These are phyloP conservation scores for Pantherophis guttatus DNA, from an alignment of 2,113 vertebrate genomes.

Conservation along the genomic window DNA sequence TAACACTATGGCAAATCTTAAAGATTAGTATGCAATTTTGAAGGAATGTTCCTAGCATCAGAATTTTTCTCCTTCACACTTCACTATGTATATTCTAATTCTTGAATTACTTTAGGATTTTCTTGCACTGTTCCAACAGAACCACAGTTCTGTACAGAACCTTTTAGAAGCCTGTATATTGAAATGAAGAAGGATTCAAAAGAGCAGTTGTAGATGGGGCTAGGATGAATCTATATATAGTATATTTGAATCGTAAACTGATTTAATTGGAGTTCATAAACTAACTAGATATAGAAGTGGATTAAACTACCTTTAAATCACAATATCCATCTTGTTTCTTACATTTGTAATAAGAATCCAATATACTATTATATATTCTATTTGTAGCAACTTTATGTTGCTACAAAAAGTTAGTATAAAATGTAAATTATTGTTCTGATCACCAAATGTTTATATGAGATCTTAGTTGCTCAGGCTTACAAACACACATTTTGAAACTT, in stretches of 20 bases:
- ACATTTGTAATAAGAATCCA: conserved; percentile 24
- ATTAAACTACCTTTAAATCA: neutral
- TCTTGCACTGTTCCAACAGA: conserved; percentile 34
- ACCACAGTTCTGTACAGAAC: conserved; percentile 14
- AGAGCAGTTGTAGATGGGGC: neutral
- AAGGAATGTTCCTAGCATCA: conserved; percentile 49
- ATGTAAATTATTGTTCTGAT: neutral
- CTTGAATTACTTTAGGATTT: conserved; percentile 51
- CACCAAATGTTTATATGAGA: conserved; percentile 11
- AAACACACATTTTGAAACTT: conserved; percentile 52
- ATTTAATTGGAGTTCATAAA: neutral
- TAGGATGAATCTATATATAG: conserved; percentile 22
- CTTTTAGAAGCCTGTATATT: conserved; percentile 42
- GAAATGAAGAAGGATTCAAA: conserved; percentile 25
- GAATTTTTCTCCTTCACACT: neutral
- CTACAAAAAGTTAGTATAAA: conserved; percentile 27
- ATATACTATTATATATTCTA: neutral
- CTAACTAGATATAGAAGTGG: neutral
- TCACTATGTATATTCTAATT: neutral
- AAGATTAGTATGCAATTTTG: conserved; percentile 57
- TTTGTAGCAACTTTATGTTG: too few relatives aligned
- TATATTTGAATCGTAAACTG: conserved; percentile 26
- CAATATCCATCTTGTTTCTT: conserved; percentile 5
- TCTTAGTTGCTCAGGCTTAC: conserved; percentile 44
- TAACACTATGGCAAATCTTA: conserved; percentile 71